These are phyloP conservation scores for Lerista edwardsae DNA, from an alignment of 2,797 vertebrate genomes.

Conservation along the genomic window DNA sequence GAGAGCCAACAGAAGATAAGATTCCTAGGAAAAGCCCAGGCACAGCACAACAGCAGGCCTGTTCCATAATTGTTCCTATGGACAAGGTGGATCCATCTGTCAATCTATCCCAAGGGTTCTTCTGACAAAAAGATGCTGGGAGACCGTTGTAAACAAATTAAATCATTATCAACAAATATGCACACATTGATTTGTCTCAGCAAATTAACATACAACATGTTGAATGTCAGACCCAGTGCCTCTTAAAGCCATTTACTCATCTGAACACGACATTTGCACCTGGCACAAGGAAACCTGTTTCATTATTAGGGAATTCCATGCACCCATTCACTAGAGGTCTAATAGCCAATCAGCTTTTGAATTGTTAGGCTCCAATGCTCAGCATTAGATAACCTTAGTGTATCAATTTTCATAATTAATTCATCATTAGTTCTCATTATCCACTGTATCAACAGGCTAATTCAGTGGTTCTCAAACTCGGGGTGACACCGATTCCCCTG, in stretches of 20 bases:
- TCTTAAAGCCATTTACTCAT: slow-evolving; percentile 6
- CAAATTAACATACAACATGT: slow-evolving; percentile 17
- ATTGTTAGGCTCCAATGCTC: not conserved
- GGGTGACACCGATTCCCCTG: no score
- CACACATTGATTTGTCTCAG: slow-evolving; percentile 5
- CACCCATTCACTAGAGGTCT: slow-evolving; percentile 9
- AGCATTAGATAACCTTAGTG: slow-evolving; percentile 7
- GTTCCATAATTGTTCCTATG: slow-evolving; percentile 10
- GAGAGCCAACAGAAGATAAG: not conserved
- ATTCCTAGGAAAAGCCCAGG: not conserved
- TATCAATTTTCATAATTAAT: slow-evolving; percentile 38
- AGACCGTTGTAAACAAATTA: slow-evolving; percentile 26
- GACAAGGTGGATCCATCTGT: slow-evolving; percentile 11
- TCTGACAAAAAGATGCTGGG: not conserved
- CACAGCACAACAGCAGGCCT: not conserved
- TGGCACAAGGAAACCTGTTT: not conserved
- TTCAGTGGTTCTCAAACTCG: no score
- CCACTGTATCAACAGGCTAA: slow-evolving; percentile 34
- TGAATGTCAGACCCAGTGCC: slow-evolving; percentile 22
- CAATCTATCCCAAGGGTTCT: slow-evolving; percentile 19
- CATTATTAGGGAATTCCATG: slow-evolving; percentile 7
- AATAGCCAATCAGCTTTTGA: slow-evolving; percentile 19
- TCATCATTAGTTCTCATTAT: slow-evolving; percentile 32
- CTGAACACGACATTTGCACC: not conserved
- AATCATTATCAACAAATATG: slow-evolving; percentile 1